These are phyloP conservation scores for Salticus scenicus DNA, from an alignment of 2,888 invertebrate genomes.

Conservation along the genomic window DNA sequence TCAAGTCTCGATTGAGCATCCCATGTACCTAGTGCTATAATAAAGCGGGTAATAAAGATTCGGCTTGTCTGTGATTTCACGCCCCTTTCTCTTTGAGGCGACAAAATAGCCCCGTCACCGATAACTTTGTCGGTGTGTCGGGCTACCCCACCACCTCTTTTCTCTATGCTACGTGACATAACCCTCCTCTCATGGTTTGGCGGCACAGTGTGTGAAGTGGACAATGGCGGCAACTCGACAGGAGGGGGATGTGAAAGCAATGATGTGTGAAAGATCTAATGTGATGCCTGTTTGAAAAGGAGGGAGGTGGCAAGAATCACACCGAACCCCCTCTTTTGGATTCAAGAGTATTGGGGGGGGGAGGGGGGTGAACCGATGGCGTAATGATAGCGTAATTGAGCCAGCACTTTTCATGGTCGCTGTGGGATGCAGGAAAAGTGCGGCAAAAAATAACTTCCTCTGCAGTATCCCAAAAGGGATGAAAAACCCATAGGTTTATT, in stretches of 20 bases:
- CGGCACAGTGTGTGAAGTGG: slow-evolving; percentile 60
- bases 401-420: slow-evolving; percentile 27
- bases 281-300: slow-evolving; percentile 50
- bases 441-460: neutral
- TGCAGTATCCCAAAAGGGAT: too few relatives aligned
- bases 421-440: neutral
- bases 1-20: neutral
- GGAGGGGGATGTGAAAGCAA: slow-evolving; percentile 43
- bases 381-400: slow-evolving; percentile 69
- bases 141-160: neutral
- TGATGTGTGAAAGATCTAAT: slow-evolving; percentile 61
- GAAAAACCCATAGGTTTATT: too few relatives aligned
- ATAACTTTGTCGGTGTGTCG: slow-evolving; percentile 22
- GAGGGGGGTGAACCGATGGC: slow-evolving; percentile 37
- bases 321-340: neutral
- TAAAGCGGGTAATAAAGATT: neutral
- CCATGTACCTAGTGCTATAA: neutral
- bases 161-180: slow-evolving; percentile 37
- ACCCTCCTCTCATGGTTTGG: slow-evolving; percentile 28
- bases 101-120: neutral
- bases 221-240: slow-evolving; percentile 52
- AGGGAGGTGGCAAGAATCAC: slow-evolving; percentile 56
- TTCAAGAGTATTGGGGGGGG: neutral
- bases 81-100: slow-evolving; percentile 9
- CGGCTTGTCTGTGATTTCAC: neutral